These are phyloP conservation scores for Pterois miles DNA, from an alignment of 2,797 vertebrate species.

Conservation along the genomic window DNA sequence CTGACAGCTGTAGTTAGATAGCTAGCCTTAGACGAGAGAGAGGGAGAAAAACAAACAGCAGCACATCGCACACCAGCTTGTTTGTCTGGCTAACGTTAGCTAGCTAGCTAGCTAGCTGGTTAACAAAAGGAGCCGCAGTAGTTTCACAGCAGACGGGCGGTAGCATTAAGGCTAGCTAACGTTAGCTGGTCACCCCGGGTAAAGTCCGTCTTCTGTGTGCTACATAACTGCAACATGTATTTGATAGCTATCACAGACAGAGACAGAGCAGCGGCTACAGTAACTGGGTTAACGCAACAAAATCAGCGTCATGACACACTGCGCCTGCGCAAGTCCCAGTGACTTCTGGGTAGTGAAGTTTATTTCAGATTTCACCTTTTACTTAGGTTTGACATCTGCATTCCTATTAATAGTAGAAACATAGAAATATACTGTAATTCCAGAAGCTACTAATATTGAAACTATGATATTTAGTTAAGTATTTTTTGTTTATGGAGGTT, in stretches of 20 bases:
- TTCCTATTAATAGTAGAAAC: too few species aligned
- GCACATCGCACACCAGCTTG: constrained; percentile 44
- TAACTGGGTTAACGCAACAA: constrained; percentile 56
- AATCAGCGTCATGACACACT: constrained; percentile 43
- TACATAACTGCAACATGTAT: constrained; percentile 72
- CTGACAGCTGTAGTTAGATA: constrained; percentile 2
- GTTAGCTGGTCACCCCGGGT: constrained; percentile 28
- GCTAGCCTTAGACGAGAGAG: neutral
- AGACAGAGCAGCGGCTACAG: constrained; percentile 3
- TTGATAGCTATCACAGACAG: neutral
- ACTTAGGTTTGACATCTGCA: too few species aligned
- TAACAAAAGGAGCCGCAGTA: neutral
- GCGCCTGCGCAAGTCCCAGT: constrained; percentile 44
- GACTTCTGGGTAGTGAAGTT: constrained; percentile 70
- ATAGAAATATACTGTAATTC: too few species aligned
- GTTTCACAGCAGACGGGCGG: neutral
- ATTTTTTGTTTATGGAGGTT: too few species aligned
- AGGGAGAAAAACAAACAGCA: constrained; percentile 23
- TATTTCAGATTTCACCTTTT: neutral
- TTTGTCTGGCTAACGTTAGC: neutral
- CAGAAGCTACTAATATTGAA: too few species aligned
- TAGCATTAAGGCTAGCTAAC: neutral
- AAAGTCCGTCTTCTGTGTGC: constrained; percentile 32
- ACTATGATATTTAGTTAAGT: too few species aligned
- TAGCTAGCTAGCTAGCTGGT: constrained; percentile 26